phyloP scores from a whole-genome alignment of 2,113 vertebrate genomes.

The Garra rufa region DNA sequence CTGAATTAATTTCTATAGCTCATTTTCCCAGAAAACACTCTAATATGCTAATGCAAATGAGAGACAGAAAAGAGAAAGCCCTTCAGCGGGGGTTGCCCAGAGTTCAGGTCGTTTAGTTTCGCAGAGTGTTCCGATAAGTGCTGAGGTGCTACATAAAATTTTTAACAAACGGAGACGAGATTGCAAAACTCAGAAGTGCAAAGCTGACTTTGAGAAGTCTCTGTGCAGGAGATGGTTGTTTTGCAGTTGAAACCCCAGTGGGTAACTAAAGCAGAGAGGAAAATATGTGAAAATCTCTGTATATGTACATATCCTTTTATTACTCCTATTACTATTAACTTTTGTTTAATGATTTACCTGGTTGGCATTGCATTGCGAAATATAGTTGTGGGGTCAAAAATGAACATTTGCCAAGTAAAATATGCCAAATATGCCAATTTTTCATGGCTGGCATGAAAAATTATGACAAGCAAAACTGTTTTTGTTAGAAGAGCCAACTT shows the following conservation, averaged over 20 bases:
- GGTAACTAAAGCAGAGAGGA: no score
- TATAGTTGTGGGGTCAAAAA: neutral
- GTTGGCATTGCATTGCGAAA: no score
- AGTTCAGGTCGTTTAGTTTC: conserved; percentile 69
- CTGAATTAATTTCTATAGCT: conserved; percentile 99
- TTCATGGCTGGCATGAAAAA: neutral
- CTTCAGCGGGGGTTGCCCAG: conserved; percentile 86
- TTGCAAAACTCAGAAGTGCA: no score
- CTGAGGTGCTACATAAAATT: conserved; percentile 41
- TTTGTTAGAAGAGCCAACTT: neutral
- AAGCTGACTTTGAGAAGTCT: no score
- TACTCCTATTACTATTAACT: no score
- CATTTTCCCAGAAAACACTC: conserved; percentile 99
- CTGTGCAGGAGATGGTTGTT: no score
- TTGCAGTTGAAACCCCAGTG: no score
- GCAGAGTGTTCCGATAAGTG: conserved; percentile 56
- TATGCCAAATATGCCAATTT: no score
- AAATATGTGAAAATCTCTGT: no score
- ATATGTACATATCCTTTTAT: no score
- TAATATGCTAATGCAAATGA: conserved; percentile 99
- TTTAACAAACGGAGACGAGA: conserved; percentile 1
- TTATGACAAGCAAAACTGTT: neutral
- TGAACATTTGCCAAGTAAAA: neutral
- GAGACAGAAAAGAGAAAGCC: conserved; percentile 81
- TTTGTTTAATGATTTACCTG: no score